Conservation (phyloP, 2,888 invertebrate genomes). For the Spialia ferax region DNA sequence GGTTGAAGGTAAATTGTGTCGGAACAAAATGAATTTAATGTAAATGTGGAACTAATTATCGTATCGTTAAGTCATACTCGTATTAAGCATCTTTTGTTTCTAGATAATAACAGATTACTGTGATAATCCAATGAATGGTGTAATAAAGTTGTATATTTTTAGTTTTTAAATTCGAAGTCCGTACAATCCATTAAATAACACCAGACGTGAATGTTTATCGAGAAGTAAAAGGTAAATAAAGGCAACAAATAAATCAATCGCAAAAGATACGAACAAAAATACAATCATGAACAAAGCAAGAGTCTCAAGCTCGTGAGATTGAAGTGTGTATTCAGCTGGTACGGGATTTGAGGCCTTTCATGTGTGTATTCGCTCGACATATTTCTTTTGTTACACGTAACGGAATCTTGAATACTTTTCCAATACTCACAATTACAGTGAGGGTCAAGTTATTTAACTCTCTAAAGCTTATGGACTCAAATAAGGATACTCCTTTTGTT, state of each 20-base stretch:
- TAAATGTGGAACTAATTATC: no score
- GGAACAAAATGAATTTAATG: background rate
- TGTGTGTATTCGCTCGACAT: background rate
- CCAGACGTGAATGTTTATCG: background rate
- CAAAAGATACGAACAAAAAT: background rate
- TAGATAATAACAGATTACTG: no score
- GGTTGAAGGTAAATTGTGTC: background rate
- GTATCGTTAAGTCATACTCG: no score
- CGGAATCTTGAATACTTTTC: constrained; percentile 4
- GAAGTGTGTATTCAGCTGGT: constrained; percentile 8
- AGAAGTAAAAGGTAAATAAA: background rate
- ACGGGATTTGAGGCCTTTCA: background rate
- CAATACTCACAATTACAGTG: background rate
- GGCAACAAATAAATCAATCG: background rate
- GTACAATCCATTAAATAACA: background rate
- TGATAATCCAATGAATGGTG: no score
- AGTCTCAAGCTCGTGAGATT: background rate
- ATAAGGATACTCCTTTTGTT: background rate
- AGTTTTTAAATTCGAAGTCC: background rate
- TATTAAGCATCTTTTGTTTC: no score
- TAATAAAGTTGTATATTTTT: background rate
- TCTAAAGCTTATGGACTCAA: background rate
- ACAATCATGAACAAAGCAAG: constrained; percentile 2
- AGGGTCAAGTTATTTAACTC: background rate
- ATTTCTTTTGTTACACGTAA: background rate